Percentiles rank a stretch among this genome's conserved stretches.
These are phyloP conservation scores for Sepiola atlantica DNA, from an alignment of 2,888 invertebrate species.

Conservation along the genomic window DNA sequence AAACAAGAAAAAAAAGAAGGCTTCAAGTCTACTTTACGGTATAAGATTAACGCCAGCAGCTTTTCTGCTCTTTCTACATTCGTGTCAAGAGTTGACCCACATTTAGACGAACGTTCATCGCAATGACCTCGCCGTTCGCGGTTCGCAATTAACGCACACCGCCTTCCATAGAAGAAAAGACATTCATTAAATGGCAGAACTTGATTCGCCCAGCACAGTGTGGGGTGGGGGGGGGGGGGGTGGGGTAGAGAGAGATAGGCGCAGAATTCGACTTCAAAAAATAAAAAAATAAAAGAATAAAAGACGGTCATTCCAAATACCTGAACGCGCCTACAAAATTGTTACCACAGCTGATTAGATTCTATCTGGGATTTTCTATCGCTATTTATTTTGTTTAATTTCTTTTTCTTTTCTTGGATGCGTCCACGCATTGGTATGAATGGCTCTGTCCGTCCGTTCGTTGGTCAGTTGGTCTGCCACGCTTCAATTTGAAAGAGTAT, in stretches of 20 bases:
- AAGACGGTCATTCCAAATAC: background rate
- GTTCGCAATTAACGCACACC: slow-evolving; percentile 9
- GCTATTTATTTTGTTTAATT: background rate
- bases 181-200: background rate
- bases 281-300: too few relatives aligned
- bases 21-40: background rate
- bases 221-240: background rate
- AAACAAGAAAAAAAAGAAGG: background rate
- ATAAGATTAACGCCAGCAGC: background rate
- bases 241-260: background rate
- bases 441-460: too few relatives aligned
- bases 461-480: too few relatives aligned
- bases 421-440: too few relatives aligned
- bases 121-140: background rate
- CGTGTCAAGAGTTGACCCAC: background rate
- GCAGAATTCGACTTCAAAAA: background rate
- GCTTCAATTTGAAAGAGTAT: too few relatives aligned
- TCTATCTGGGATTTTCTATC: too few relatives aligned
- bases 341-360: background rate
- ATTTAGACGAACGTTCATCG: background rate
- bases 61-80: slow-evolving; percentile 32
- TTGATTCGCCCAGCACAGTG: background rate
- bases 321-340: background rate
- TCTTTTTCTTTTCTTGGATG: background rate
- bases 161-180: background rate